Evolutionary conservation across 2,888 invertebrate genomes (phyloP), one percentile per base, ranked within the genome.

Genomic region (Noctua janthe): DNA sequence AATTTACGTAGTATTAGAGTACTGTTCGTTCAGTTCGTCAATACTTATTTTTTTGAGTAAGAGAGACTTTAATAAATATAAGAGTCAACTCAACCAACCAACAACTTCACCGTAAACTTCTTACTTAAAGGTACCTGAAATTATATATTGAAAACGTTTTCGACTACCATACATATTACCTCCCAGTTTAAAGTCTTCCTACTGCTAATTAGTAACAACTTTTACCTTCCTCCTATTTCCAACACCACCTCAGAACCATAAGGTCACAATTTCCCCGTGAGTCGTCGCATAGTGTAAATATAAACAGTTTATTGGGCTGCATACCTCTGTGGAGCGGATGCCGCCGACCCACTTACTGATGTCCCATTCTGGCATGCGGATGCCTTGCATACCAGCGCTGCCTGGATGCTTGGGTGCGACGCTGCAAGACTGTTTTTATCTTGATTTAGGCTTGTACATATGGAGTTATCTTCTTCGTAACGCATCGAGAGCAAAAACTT

Each of bases 271-370:
- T 75, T 6, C 64, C 81, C 72, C 62, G 83, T 78, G 82, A 69
- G 76, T 43, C 80, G 79, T 83, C 74, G 51, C 74, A 51, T 70
- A 75, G 88, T 73, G 84, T 91, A 92, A 91, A 92, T 92, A 92
- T 92, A 92, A 85, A 85, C 90, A 86, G 90, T 90, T 90, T 90
- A 91, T 91, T 90, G 80, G 87, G 84, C 82, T 84, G 89, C 91
- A 92, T 92, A 81, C 84, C 84, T 88, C 77, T 47, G 70, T 77
- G 79, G 82, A 84, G 87, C 89, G 90, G 90, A 91, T 90, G 86
- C 88, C 77, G 88, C 67, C 91, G 93, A 91, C 93, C 93, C 89
- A 93, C 86, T 92, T 93, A 87, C 88, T 62, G 84, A 81, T 90
- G 88, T 84, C 88, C 86, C 87, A 75, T 82, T 74, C 54, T 4